Conservation (phyloP, 2,113 vertebrate genomes). For the Channa argus region DNA sequence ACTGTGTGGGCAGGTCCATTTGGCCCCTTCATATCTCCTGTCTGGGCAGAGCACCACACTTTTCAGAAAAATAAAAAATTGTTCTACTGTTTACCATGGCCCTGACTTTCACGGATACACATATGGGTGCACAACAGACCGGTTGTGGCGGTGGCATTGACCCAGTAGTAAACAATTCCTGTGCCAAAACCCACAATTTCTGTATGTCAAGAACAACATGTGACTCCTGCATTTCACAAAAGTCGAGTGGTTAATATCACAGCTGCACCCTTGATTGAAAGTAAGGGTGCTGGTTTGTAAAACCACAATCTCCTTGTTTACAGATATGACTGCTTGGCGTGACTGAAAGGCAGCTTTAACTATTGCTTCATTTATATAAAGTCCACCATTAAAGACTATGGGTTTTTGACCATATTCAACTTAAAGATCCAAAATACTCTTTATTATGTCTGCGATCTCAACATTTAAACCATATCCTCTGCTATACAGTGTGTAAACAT, state of each 20-base stretch:
- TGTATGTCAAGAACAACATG: constrained; percentile 74
- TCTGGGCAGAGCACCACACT: constrained; percentile 54
- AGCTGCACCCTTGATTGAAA: constrained; percentile 67
- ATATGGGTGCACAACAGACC: constrained; percentile 48
- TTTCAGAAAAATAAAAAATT: constrained; percentile 49
- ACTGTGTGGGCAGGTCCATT: constrained; percentile 72
- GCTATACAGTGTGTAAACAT: constrained; percentile 52
- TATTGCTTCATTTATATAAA: constrained; percentile 76
- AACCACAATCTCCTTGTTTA: constrained; percentile 75
- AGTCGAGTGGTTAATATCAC: constrained; percentile 74
- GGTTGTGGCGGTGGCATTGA: constrained; percentile 35
- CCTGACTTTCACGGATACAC: constrained; percentile 51
- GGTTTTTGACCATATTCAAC: constrained; percentile 75
- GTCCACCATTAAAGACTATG: constrained; percentile 73
- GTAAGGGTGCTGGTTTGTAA: constrained; percentile 55
- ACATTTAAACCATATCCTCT: constrained; percentile 55
- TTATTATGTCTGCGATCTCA: constrained; percentile 75
- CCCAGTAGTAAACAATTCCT: constrained; percentile 63
- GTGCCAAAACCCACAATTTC: constrained; percentile 69
- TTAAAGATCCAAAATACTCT: constrained; percentile 75
- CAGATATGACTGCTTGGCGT: constrained; percentile 71
- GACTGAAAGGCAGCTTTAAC: constrained; percentile 73
- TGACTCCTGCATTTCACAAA: constrained; percentile 56
- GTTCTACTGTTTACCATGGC: constrained; percentile 75
- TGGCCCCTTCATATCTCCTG: constrained; percentile 61